phyloP scores from a whole-genome alignment of 2,888 invertebrate species.

The Chelonus formosanus region DNA sequence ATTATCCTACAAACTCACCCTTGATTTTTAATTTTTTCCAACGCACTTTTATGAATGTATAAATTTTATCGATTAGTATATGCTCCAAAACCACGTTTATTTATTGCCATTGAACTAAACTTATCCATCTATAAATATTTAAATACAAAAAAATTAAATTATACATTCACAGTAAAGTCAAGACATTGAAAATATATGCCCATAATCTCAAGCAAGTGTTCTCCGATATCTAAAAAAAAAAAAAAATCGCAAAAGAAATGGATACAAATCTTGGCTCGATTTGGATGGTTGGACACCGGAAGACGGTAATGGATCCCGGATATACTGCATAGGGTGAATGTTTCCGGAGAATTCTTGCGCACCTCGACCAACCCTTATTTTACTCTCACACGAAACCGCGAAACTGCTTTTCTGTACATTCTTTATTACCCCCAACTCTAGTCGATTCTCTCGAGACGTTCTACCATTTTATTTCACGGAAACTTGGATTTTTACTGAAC shows the following conservation, averaged over 20 bases:
- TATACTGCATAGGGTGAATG: slow-evolving; percentile 55
- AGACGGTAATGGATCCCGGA: slow-evolving; percentile 63
- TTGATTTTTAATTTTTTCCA: neutral
- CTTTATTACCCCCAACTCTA: neutral
- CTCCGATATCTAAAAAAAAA: too few species aligned
- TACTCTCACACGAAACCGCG: slow-evolving; percentile 41
- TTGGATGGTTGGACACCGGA: slow-evolving; percentile 58
- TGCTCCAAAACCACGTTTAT: too few species aligned
- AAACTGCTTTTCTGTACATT: slow-evolving; percentile 10
- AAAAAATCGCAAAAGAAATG: neutral
- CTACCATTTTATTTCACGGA: slow-evolving; percentile 36
- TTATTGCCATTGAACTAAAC: too few species aligned
- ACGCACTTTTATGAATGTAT: too few species aligned
- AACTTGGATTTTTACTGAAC: slow-evolving; percentile 7
- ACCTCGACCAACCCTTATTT: slow-evolving; percentile 38
- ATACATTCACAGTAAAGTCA: too few species aligned
- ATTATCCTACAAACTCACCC: slow-evolving; percentile 22
- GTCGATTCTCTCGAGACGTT: slow-evolving; percentile 39
- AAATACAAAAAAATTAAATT: too few species aligned
- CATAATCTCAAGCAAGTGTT: too few species aligned
- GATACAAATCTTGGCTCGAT: slow-evolving; percentile 57
- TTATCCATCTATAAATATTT: too few species aligned
- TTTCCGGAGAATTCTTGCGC: slow-evolving; percentile 54
- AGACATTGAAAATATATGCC: too few species aligned
- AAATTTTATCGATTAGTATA: too few species aligned